These are phyloP conservation scores for Fregetta grallaria DNA, from an alignment of 2,113 vertebrate genomes.

Conservation along the genomic window DNA sequence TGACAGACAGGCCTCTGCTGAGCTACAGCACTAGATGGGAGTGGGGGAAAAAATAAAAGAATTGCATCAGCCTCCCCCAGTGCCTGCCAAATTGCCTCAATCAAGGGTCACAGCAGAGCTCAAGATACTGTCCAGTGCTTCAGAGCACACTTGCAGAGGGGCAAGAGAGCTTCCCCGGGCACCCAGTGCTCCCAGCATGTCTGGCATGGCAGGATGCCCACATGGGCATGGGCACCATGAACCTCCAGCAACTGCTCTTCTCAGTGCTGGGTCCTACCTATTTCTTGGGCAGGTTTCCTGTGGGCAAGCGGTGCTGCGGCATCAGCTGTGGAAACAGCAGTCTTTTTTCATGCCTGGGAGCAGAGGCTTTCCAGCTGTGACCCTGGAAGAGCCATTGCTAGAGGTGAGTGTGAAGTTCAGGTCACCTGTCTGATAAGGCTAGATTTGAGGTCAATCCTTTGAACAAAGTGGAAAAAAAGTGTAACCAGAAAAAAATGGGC, in stretches of 20 bases:
- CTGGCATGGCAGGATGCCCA: background rate
- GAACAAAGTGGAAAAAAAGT: background rate
- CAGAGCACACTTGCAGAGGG: background rate
- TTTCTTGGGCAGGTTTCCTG: background rate
- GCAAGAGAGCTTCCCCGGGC: background rate
- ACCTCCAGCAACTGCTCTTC: background rate
- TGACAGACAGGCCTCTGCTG: background rate
- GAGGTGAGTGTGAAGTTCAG: background rate
- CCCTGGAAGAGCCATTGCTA: background rate
- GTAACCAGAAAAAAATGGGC: background rate
- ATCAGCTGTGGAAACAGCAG: background rate
- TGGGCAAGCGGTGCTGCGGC: background rate
- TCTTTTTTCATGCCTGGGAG: background rate
- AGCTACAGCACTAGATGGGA: background rate
- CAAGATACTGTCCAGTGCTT: background rate
- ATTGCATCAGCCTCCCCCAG: background rate
- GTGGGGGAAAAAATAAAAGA: background rate
- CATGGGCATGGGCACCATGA: fast-evolving
- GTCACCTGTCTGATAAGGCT: background rate
- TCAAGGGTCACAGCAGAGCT: background rate
- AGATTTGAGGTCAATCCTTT: background rate
- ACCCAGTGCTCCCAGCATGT: background rate
- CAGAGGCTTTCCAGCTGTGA: background rate
- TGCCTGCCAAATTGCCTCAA: background rate
- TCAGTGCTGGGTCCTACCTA: background rate